These are phyloP conservation scores for Hydropotes inermis DNA, from an alignment of 2,113 vertebrate genomes.

Conservation along the genomic window DNA sequence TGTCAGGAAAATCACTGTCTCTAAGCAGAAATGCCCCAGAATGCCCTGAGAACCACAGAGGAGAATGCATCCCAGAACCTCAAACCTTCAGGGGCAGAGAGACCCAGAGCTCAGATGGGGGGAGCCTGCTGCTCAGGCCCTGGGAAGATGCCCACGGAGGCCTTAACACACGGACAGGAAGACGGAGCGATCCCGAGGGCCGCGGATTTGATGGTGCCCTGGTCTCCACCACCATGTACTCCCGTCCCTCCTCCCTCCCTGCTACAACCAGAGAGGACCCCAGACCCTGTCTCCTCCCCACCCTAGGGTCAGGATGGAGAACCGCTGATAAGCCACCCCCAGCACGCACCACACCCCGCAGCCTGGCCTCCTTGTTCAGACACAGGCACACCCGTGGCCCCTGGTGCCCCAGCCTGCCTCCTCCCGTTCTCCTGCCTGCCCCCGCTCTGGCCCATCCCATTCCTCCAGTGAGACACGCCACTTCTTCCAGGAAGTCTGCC, in stretches of 20 bases:
- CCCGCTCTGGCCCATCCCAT: accelerated
- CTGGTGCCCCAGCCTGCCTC: not conserved
- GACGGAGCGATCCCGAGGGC: accelerated
- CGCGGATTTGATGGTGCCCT: accelerated
- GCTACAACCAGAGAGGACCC: not conserved
- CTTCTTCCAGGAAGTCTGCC: not conserved
- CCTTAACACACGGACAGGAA: accelerated
- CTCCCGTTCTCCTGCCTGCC: not conserved
- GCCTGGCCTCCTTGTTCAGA: not conserved
- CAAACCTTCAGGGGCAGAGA: not conserved
- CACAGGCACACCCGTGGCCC: accelerated
- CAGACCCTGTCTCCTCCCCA: not conserved
- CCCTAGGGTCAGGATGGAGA: accelerated
- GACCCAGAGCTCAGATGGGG: not conserved
- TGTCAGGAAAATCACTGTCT: not conserved
- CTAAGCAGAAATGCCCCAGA: not conserved
- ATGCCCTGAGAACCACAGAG: not conserved
- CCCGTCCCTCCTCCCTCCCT: not conserved
- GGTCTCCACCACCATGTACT: accelerated
- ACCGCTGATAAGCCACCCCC: accelerated
- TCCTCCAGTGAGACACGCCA: accelerated
- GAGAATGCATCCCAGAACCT: not conserved
- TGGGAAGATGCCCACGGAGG: not conserved
- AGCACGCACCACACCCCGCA: accelerated
- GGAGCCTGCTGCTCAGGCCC: not conserved